A percentile compares a stretch with the other conserved stretches of the same genome.
Conservation (phyloP, 2,888 invertebrate species). For the Encarsia formosa region DNA sequence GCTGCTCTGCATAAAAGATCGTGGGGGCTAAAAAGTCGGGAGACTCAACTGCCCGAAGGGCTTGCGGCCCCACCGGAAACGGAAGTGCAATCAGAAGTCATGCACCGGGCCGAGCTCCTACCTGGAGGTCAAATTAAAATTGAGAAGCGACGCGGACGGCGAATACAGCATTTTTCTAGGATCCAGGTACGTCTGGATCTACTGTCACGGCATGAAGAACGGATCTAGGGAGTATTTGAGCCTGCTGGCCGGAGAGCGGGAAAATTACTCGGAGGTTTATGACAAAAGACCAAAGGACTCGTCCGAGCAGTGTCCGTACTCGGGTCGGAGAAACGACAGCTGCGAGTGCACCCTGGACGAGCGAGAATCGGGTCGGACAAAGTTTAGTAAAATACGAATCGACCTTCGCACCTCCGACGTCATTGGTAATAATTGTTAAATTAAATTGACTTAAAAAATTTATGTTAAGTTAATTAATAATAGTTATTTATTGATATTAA, state of each 20-base stretch:
- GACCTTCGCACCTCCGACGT: conserved; percentile 67
- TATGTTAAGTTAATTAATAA: too few relatives aligned
- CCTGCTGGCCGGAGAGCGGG: conserved; percentile 58
- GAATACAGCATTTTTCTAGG: conserved; percentile 66
- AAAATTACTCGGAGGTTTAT: conserved; percentile 78
- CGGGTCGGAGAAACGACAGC: conserved; percentile 57
- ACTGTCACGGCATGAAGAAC: conserved; percentile 70
- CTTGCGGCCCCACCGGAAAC: conserved; percentile 54
- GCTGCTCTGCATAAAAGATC: conserved; percentile 56
- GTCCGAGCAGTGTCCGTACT: conserved; percentile 58
- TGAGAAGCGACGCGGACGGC: conserved; percentile 51
- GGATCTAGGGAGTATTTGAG: conserved; percentile 74
- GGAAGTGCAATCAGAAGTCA: conserved; percentile 58
- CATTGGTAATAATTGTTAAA: too few relatives aligned
- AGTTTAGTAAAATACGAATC: conserved; percentile 70
- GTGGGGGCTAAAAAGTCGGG: conserved; percentile 50
- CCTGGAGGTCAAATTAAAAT: conserved; percentile 39
- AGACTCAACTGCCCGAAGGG: conserved; percentile 50
- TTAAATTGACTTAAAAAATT: too few relatives aligned
- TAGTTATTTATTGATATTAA: too few relatives aligned
- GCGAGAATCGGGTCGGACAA: conserved; percentile 71
- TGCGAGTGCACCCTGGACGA: conserved; percentile 62
- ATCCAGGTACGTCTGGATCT: conserved; percentile 62
- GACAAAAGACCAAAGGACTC: conserved; percentile 54
- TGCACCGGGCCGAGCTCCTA: conserved; percentile 50